Evolutionary conservation across 1,140 invertebrate genomes (phyloP), one percentile per base, ranked within the genome.

Genomic region (Octopus sinensis): DNA sequence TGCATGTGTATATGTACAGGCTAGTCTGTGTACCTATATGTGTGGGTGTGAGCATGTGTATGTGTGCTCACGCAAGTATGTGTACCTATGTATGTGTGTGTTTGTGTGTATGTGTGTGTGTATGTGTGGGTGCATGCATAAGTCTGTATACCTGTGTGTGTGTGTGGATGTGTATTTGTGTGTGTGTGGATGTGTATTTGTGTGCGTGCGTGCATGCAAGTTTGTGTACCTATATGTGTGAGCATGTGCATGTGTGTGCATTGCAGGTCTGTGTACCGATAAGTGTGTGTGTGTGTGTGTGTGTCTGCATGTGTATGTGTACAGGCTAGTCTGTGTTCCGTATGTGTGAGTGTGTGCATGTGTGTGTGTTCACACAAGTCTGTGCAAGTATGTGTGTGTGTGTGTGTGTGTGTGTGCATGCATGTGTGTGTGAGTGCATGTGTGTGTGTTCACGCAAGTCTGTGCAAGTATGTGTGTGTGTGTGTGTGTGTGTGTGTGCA

Each of bases 321-420:
- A 68, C n/a, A n/a, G n/a, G n/a, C n/a, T n/a, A n/a, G n/a, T n/a
- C n/a, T n/a, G n/a, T n/a, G n/a, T n/a, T n/a, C n/a, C n/a, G n/a
- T n/a, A n/a, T n/a, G n/a, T n/a, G 76, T 30, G 43, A 12, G 76
- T 30, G 43, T 76, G 76, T 30, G 43, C 30, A 30, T 76, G 43
- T 76, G 76, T 76, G 76, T 30, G 76, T 76, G 76, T 30, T 9
- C 30, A 30, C 30, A 30, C 30, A 30, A 12, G 76, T 30, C 9
- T 76, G 76, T 30, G 76, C 30, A 30, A 12, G 76, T 76, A 30
- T 76, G 76, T 30, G 76, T 76, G 76, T 76, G 76, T 76, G 76
- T 51, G 76, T 76, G 76, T 30, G 76, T 51, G 76, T 30, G 30
- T 76, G 76, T 51, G 76, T 76, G 76, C 30, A 30, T 30, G 76